These are phyloP conservation scores for Mormyrus hasselquistii DNA, from an alignment of 2,797 vertebrate species.

Conservation along the genomic window DNA sequence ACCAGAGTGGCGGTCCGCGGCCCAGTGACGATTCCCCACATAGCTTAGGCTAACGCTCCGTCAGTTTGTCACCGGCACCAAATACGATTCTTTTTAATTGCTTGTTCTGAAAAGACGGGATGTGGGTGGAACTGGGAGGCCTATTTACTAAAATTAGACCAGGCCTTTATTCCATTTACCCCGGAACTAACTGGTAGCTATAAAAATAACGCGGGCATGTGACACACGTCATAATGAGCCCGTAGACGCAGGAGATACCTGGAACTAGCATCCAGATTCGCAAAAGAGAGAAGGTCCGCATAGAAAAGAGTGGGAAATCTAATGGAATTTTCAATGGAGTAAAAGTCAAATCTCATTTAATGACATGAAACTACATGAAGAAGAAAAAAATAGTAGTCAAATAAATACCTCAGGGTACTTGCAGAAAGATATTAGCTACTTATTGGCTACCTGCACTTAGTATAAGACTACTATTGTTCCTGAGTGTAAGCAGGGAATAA, in stretches of 20 bases:
- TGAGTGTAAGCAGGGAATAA: neutral
- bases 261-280: no score
- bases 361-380: neutral
- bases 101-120: constrained; percentile 17
- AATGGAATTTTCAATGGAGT: constrained; percentile 4
- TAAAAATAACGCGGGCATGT: constrained; percentile 1
- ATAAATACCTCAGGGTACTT: neutral
- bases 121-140: constrained; percentile 17
- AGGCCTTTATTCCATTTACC: neutral
- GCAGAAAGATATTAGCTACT: neutral
- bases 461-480: neutral
- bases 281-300: neutral
- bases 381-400: neutral
- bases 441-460: neutral
- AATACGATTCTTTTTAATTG: constrained; percentile 19
- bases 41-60: neutral
- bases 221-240: neutral
- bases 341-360: neutral
- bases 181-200: neutral
- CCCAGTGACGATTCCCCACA: neutral
- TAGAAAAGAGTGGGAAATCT: neutral
- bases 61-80: constrained; percentile 1
- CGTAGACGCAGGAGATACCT: neutral
- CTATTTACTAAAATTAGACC: constrained; percentile 20
- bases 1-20: neutral